Percentiles rank a stretch among this genome's conserved stretches.
Evolutionary conservation across 1,140 invertebrate genomes (phyloP).

Genomic region (Chironomus striatipennis): DNA sequence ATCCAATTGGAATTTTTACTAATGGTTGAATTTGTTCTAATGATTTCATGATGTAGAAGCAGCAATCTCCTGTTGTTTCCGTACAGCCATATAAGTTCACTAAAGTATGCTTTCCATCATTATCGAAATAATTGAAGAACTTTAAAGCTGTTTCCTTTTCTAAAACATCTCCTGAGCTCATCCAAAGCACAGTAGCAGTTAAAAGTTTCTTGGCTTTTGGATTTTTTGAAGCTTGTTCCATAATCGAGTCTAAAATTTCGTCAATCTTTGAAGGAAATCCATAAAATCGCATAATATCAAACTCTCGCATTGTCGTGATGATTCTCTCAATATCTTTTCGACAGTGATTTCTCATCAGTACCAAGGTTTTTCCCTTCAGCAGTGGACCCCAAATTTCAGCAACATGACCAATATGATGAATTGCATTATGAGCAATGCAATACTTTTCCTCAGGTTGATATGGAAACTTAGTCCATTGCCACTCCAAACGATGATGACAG

Average conservation of each 20-base stretch:
- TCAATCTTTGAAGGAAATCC: neutral
- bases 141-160: neutral
- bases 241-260: neutral
- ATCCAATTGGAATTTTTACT: neutral
- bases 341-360: neutral
- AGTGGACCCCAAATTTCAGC: neutral
- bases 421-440: neutral
- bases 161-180: neutral
- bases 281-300: neutral
- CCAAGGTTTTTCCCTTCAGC: neutral
- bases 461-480: neutral
- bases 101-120: neutral
- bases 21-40: neutral
- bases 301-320: neutral
- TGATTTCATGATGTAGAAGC: neutral
- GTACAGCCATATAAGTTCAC: neutral
- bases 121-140: neutral
- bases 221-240: neutral
- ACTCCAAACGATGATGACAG: neutral
- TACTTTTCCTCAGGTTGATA: neutral
- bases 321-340: neutral
- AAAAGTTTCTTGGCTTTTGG: neutral
- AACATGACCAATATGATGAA: neutral
- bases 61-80: neutral
- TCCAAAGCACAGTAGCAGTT: neutral